Evolutionary conservation across 2,888 invertebrate species (phyloP), one percentile per base, ranked within the genome.

Genomic region (Odontomyia ornata): DNA sequence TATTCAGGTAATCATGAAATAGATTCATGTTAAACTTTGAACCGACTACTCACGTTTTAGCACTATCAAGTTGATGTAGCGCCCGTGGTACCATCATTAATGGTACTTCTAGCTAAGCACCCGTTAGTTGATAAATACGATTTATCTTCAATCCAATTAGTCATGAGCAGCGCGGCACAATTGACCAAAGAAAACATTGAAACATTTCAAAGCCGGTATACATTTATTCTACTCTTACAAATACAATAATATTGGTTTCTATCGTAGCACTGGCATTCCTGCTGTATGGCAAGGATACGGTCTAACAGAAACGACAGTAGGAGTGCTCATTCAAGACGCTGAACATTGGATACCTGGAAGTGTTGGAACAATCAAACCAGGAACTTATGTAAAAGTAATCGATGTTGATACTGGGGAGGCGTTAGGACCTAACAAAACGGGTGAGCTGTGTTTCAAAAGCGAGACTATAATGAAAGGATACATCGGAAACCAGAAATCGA

Each of bases 361-460:
- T 62, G 92, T 91, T 77, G 94, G 94, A 9, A 87, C 87, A 21
- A 88, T 93, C 3, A 90, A 90, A 15, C 89, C 91, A 0, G 93
- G 92, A 43, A 88, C 90, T 86, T 89, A 88, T 81, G 90, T 90
- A 77, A 91, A 91, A 87, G 90, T 92, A 30, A 81, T 91, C 73
- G 90, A 93, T 83, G 86, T 89, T 71, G 91, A 91, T 75, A 91
- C 89, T 0, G 92, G 92, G 0, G 87, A 89, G 81, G 82, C 87
- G 1, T 82, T 93, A 62, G 93, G 92, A 0, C 89, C 91, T 0
- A 88, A 90, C 79, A 83, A 92, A 83, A 90, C 90, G 78, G 97
- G 97, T 11, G 97, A 97, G 86, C 84, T 97, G 0, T 95, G 94
- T 86, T 91, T 96, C 78, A 93, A 93, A 84, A 95, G 95, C 0